Evolutionary conservation across 1,140 invertebrate genomes (phyloP).

Genomic region (Drosophila mayri): DNA sequence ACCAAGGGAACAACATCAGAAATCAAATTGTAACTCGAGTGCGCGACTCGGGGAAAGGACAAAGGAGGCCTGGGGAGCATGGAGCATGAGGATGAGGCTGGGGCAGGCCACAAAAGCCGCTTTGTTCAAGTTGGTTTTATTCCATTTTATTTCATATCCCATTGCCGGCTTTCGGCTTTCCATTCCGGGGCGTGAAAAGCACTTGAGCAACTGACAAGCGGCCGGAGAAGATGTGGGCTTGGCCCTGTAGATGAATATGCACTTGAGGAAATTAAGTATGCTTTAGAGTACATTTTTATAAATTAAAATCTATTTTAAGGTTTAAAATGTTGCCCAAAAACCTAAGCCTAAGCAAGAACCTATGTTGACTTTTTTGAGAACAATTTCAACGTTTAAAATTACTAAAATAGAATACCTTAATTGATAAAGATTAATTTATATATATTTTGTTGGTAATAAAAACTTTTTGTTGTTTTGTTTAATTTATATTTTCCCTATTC

Average conservation of each 20-base stretch:
- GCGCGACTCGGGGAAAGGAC: constrained; percentile 28
- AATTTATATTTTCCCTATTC: too few species aligned
- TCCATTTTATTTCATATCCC: constrained; percentile 35
- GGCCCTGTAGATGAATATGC: constrained; percentile 50
- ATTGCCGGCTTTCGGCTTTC: constrained; percentile 54
- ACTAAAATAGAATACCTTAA: too few species aligned
- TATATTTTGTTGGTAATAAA: too few species aligned
- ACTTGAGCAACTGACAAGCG: constrained; percentile 64
- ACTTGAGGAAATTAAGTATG: constrained; percentile 33
- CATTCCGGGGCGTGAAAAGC: constrained; percentile 68
- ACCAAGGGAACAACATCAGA: constrained; percentile 28
- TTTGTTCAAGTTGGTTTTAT: constrained; percentile 54
- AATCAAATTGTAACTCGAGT: constrained; percentile 80
- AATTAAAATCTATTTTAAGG: background rate
- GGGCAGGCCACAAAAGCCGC: constrained; percentile 54
- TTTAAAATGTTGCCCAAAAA: too few species aligned
- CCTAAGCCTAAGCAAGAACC: too few species aligned
- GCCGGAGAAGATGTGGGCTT: constrained; percentile 35
- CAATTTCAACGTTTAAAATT: too few species aligned
- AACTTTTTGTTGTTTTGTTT: too few species aligned
- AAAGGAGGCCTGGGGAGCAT: constrained; percentile 16
- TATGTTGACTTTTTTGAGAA: too few species aligned
- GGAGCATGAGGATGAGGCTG: constrained; percentile 1
- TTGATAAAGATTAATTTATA: too few species aligned
- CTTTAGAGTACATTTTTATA: background rate